Conservation (phyloP, 2,113 vertebrate genomes). For the Coptodon rendalli region DNA sequence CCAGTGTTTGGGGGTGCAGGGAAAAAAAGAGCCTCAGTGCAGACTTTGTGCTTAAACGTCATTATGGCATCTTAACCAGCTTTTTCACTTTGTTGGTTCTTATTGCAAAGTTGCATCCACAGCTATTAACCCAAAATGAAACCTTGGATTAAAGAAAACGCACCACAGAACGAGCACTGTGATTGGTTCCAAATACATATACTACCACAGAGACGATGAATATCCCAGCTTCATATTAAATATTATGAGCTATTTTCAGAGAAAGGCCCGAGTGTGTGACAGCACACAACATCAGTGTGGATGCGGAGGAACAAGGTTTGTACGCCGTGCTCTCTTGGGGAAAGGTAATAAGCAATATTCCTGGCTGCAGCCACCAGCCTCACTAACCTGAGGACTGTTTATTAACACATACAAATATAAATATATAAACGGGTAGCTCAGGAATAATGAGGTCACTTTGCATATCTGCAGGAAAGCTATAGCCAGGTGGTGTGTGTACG, state of each 20-base stretch:
- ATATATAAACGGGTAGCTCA: conserved; percentile 39
- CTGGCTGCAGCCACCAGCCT: conserved; percentile 10
- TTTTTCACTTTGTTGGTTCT: background rate
- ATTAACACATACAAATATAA: conserved; percentile 45
- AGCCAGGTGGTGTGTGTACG: conserved; percentile 8
- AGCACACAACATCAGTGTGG: background rate
- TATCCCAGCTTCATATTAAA: background rate
- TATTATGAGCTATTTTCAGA: background rate
- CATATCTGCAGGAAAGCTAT: conserved; percentile 48
- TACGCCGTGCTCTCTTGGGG: background rate
- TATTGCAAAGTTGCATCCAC: background rate
- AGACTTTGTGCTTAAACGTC: background rate
- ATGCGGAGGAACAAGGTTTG: background rate
- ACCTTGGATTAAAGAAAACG: background rate
- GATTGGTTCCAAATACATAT: background rate
- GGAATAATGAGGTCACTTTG: conserved; percentile 64
- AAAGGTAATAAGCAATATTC: conserved; percentile 23
- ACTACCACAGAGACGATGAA: background rate
- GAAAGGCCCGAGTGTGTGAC: background rate
- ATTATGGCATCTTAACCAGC: background rate
- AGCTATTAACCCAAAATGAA: background rate
- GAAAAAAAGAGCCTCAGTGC: background rate
- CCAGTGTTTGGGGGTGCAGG: background rate
- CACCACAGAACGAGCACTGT: background rate
- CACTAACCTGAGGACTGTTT: conserved; percentile 43